Conservation (phyloP, 1,140 invertebrate species). For the Cotesia glomerata region DNA sequence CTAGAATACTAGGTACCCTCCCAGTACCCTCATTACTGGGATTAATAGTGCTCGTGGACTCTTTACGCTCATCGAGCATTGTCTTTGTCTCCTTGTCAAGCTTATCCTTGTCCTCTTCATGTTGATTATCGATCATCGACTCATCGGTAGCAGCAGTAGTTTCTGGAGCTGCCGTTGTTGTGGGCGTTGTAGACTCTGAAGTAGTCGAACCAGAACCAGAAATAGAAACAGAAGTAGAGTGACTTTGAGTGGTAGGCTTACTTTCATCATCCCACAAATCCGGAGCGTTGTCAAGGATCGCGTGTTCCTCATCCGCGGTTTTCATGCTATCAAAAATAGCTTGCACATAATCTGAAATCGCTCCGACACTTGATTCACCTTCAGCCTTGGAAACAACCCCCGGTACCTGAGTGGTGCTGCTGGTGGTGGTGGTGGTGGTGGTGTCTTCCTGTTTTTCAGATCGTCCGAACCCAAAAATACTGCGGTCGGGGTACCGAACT, state of each 20-base stretch:
- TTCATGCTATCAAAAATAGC: conserved; percentile 60
- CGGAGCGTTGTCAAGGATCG: conserved; percentile 15
- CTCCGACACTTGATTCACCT: conserved; percentile 39
- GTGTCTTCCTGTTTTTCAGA: background rate
- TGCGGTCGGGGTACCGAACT: conserved; percentile 44
- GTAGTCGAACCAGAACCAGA: background rate
- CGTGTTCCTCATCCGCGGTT: conserved; percentile 43
- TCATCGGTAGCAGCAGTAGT: background rate
- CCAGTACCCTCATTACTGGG: too few species aligned
- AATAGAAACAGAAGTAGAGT: background rate
- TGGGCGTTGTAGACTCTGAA: background rate
- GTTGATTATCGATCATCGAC: background rate
- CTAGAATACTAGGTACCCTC: conserved; percentile 24
- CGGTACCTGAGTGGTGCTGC: conserved; percentile 28
- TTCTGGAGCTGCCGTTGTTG: background rate
- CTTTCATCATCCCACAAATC: conserved; percentile 18
- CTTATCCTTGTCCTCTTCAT: background rate
- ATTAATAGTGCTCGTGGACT: too few species aligned
- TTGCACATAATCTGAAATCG: conserved; percentile 55
- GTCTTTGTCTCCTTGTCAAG: background rate
- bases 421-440: background rate
- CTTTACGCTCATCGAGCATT: background rate
- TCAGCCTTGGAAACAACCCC: conserved; percentile 31
- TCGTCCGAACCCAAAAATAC: conserved; percentile 40
- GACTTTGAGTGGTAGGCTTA: conserved; percentile 8